Evolutionary conservation across 2,113 vertebrate genomes (phyloP).

Genomic region (Loxodonta africana): DNA sequence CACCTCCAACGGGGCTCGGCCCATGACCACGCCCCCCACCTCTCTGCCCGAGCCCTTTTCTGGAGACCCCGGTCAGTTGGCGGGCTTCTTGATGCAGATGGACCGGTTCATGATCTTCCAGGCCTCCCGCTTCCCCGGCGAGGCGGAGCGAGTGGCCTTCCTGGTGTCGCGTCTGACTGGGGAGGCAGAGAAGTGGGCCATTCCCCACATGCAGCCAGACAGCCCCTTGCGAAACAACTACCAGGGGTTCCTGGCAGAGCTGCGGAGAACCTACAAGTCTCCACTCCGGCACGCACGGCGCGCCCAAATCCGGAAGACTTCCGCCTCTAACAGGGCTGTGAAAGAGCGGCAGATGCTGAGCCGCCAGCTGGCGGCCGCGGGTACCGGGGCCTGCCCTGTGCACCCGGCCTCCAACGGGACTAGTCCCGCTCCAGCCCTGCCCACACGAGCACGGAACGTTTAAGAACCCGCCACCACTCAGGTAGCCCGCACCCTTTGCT

Average conservation of each 20-base stretch:
- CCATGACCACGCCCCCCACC: slow-evolving; percentile 79
- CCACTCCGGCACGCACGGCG: slow-evolving; percentile 70
- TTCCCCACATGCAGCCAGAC: slow-evolving; percentile 81
- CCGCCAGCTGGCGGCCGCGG: slow-evolving; percentile 58
- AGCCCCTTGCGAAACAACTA: slow-evolving; percentile 82
- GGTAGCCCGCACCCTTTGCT: background rate
- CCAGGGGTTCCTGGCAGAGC: slow-evolving; percentile 79
- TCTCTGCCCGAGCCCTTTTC: slow-evolving; percentile 82
- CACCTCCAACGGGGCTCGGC: slow-evolving; percentile 60
- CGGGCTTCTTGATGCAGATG: slow-evolving; percentile 83
- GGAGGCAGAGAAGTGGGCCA: slow-evolving; percentile 80
- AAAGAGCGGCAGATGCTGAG: slow-evolving; percentile 74
- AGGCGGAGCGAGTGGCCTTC: slow-evolving; percentile 81
- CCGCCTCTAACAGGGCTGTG: slow-evolving; percentile 32
- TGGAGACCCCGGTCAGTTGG: slow-evolving; percentile 80
- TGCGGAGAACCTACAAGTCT: slow-evolving; percentile 82
- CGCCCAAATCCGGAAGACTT: slow-evolving; percentile 78
- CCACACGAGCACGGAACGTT: slow-evolving; percentile 70
- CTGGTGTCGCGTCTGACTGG: slow-evolving; percentile 80
- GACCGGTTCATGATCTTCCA: slow-evolving; percentile 85
- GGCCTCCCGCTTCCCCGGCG: slow-evolving; percentile 77
- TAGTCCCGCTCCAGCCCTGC: slow-evolving; percentile 55
- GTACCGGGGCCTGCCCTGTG: slow-evolving; percentile 73
- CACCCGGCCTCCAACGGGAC: slow-evolving; percentile 74
- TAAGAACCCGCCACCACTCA: background rate